Evolutionary conservation across 2,797 vertebrate genomes (phyloP), one percentile per base, ranked within the genome.

Genomic region (Kryptolebias ocellatus): DNA sequence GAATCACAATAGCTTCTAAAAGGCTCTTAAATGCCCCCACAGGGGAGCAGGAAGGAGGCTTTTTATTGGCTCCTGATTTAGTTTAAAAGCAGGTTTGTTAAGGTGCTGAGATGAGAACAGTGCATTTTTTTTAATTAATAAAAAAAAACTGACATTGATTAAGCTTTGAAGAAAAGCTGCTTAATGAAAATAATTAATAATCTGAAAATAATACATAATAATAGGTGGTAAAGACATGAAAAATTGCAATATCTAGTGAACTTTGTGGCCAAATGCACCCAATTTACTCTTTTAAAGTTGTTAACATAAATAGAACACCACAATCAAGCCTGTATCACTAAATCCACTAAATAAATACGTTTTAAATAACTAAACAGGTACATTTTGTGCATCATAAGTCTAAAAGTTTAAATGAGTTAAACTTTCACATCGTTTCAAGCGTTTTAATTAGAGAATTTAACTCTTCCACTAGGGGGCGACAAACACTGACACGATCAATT

Each of bases 1-100:
- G 72, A 84, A 87, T 88, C 42, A 90, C 84, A 92, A 89, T 79
- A 68, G 52, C 60, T 68, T 76, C 9, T 34, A 34, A 34, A 34
- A 6, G 9, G 11, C 10, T 39, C 59, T 81, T 60, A 80, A 87
- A 78, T 45, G 54, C 68, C 70, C 84, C 70, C 85, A 29, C 45
- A 73, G 76, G 81, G 20, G 80, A 71, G 63, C 60, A 58, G 52
- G 31, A 60, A 49, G 24, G 61, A 45, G 62, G 37, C 10, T 5
- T 72, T 68, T 83, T 45, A 14, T 14, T 46, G 34, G 42, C 74
- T 68, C 18, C 52, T 68, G 52, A 68, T 34, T 86, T 74, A 67
- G 58, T 74, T 74, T 81, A 47, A 50, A 55, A 64, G 7, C 37
- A 56, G 73, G 20, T 24, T 24, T 24, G 20, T 24, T 24, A 24